These are phyloP conservation scores for Acanthis flammea DNA, from an alignment of 2,797 vertebrate genomes.

Conservation along the genomic window DNA sequence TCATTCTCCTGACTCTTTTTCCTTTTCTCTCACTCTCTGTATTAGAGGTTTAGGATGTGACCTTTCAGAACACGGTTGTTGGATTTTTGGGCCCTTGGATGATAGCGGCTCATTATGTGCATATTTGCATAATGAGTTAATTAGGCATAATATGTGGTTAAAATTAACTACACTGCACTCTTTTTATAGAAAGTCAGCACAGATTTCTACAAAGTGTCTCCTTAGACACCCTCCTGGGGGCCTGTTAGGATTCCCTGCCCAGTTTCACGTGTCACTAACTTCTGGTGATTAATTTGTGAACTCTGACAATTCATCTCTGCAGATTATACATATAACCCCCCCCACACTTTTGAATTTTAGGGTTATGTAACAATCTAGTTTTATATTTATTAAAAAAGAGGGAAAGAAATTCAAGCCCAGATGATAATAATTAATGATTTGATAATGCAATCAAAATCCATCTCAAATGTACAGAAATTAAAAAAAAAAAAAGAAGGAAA, in stretches of 20 bases:
- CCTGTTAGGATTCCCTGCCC: constrained; percentile 38
- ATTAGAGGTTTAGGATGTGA: neutral
- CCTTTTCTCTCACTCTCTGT: neutral
- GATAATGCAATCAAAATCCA: neutral
- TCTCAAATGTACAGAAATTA: neutral
- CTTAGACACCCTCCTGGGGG: neutral
- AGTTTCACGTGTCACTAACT: constrained; percentile 1
- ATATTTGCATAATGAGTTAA: constrained; percentile 65
- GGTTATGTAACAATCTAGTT: neutral
- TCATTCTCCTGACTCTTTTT: neutral
- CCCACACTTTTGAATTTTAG: neutral
- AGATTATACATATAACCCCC: neutral
- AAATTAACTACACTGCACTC: constrained; percentile 36
- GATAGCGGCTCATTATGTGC: constrained; percentile 32
- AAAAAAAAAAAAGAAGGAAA: neutral
- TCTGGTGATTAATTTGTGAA: constrained; percentile 20
- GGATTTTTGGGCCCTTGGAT: constrained; percentile 27
- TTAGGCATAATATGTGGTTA: constrained; percentile 51
- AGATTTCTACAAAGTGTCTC: constrained; percentile 23
- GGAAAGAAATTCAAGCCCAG: neutral
- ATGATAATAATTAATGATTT: neutral
- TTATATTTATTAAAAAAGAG: neutral
- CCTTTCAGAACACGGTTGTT: neutral
- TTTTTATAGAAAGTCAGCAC: constrained; percentile 43
- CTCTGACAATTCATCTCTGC: neutral